Evolutionary conservation across 2,888 invertebrate genomes (phyloP).

Genomic region (Chymomyza caudatula): DNA sequence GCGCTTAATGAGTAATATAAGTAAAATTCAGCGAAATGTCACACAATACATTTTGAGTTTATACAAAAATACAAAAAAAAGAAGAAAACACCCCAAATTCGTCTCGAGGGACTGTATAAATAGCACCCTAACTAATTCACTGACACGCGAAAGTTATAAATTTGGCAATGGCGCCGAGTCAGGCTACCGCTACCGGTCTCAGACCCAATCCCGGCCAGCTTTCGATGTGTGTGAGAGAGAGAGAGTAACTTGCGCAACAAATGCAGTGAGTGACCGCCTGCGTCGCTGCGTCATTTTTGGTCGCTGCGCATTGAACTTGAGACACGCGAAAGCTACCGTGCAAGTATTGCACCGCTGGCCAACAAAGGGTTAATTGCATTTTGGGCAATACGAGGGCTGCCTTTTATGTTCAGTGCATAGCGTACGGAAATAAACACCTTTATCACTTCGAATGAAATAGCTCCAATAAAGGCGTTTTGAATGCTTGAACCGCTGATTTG

Average conservation of each 20-base stretch:
- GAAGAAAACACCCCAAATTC: constrained; percentile 17
- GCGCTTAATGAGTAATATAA: constrained; percentile 37
- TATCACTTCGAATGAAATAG: too few species aligned
- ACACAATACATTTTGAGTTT: constrained; percentile 26
- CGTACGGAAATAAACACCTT: too few species aligned
- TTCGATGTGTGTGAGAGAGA: not conserved
- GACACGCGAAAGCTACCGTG: not conserved
- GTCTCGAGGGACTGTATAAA: constrained; percentile 23
- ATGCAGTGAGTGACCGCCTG: constrained; percentile 45
- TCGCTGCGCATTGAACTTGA: not conserved
- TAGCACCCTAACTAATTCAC: constrained; percentile 19
- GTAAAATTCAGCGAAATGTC: constrained; percentile 44
- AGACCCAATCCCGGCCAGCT: not conserved
- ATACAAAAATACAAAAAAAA: constrained; percentile 9
- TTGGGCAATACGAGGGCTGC: too few species aligned
- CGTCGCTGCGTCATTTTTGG: constrained; percentile 47
- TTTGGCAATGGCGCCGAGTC: constrained; percentile 35
- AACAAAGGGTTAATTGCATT: not conserved
- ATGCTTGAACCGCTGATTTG: too few species aligned
- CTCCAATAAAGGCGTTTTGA: too few species aligned
- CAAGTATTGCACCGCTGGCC: not conserved
- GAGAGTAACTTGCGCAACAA: constrained; percentile 46
- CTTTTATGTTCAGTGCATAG: not conserved
- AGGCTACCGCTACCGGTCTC: constrained; percentile 5
- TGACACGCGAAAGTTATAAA: constrained; percentile 47